Conservation (phyloP, 2,797 vertebrate genomes). For the Tokudaia muenninki region DNA sequence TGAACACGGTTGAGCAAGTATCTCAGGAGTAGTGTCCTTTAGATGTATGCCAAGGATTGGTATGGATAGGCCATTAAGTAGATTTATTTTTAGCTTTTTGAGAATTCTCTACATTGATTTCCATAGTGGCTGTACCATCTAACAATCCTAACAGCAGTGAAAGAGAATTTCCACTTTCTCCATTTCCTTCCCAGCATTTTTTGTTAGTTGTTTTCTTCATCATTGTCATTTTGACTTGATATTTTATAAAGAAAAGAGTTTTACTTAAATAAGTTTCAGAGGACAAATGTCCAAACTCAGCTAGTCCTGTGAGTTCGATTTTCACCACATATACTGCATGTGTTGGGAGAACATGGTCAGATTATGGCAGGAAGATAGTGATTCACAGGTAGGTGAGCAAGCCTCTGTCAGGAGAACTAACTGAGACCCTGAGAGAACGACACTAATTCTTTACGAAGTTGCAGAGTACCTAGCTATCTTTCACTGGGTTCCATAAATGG, state of each 20-base stretch:
- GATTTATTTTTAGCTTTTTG: neutral
- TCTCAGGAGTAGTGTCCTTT: neutral
- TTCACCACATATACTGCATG: neutral
- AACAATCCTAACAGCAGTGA: neutral
- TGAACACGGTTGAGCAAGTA: neutral
- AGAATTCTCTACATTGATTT: neutral
- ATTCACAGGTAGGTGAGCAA: too few species aligned
- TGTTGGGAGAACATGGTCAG: neutral
- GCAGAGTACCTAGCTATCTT: neutral
- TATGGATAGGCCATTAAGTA: neutral
- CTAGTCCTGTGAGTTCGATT: too few species aligned
- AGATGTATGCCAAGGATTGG: neutral
- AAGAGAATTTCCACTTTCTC: too few species aligned
- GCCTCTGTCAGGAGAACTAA: neutral
- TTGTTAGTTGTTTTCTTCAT: neutral
- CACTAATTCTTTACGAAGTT: neutral
- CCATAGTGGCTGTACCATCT: neutral
- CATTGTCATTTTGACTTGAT: neutral
- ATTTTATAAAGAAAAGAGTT: neutral
- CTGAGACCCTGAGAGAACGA: neutral
- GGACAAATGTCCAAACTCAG: neutral
- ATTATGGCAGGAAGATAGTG: neutral
- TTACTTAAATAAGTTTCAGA: neutral
- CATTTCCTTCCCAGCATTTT: neutral
- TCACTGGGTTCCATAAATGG: too few species aligned